Evolutionary conservation across 2,888 invertebrate species (phyloP), one percentile per base, ranked within the genome.

Genomic region (Tineola bisselliella): DNA sequence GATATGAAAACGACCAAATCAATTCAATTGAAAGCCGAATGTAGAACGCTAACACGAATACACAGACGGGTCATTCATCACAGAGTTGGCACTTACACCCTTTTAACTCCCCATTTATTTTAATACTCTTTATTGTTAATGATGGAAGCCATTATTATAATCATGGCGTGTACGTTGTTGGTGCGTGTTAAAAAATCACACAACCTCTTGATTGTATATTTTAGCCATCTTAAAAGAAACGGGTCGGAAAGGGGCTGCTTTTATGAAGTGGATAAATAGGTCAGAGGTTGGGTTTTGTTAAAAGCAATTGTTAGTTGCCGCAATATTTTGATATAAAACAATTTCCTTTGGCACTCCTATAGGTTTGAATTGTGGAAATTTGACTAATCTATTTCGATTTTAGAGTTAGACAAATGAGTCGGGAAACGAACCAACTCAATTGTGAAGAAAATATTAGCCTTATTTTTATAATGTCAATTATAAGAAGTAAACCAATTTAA

Each of bases 171-270:
- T 58, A 33, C 8, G 17, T 11, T n/a, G n/a, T n/a, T 1, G 44
- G 60, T 44, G 60, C 60, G 60, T 60, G 60, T 60, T 48, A 60
- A 30, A 54, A 59, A 60, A 44, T 44, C 60, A 60, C 60, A 18
- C 25, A 60, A 18, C 6, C 6, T 10, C 48, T 13, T 38, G 38
- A 38, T n/a, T 48, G 48, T 48, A 15, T 48, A 48, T 17, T 48
- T 15, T 48, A 48, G 48, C 48, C n/a, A n/a, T 17, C 48, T 48
- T 48, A 17, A 48, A 38, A n/a, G 17, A 48, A 48, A 48, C 12
- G 48, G 48, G 38, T 38, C 11, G 44, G 5, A 15, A 48, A 17
- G 17, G 48, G 48, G 13, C 4, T 13, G 15, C 2, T 2, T 48
- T 48, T 17, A 48, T 48, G 48, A 3, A 17, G n/a, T 17, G 15